Evolutionary conservation across 2,888 invertebrate genomes (phyloP).

Genomic region (Yponomeuta malinellus): DNA sequence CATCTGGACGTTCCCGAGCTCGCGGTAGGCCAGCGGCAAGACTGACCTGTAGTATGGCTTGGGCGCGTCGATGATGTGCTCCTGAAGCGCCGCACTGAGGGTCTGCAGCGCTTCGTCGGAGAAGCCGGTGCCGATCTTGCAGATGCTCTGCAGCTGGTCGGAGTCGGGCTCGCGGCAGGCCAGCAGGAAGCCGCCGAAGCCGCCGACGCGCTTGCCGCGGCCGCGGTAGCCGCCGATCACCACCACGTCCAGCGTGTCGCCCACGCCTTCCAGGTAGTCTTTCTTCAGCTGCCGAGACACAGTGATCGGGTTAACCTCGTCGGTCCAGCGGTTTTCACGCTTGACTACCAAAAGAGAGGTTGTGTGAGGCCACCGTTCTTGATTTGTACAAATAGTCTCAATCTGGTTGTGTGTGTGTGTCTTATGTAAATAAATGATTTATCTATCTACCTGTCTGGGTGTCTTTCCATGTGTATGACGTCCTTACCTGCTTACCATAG

Average conservation of each 20-base stretch:
- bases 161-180: constrained; percentile 93
- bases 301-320: no score
- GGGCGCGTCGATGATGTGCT: constrained; percentile 83
- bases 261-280: constrained; percentile 97
- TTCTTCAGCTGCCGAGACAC: constrained; percentile 82
- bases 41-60: constrained; percentile 83
- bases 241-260: constrained; percentile 96
- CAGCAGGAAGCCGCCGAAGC: constrained; percentile 95
- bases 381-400: no score
- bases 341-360: no score
- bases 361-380: no score
- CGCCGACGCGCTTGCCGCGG: constrained; percentile 93
- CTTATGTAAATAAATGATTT: no score
- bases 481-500: no score
- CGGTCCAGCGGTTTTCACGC: no score
- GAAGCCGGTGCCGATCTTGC: constrained; percentile 93
- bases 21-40: background rate
- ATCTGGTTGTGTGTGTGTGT: no score
- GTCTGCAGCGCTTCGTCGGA: constrained; percentile 90
- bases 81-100: constrained; percentile 85
- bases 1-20: no score
- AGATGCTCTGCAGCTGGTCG: constrained; percentile 89
- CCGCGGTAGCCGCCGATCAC: constrained; percentile 97
- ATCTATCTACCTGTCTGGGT: no score
- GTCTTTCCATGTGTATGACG: no score